phyloP scores from a whole-genome alignment of 2,888 invertebrate genomes.

The Macrosoma leucophasiata region DNA sequence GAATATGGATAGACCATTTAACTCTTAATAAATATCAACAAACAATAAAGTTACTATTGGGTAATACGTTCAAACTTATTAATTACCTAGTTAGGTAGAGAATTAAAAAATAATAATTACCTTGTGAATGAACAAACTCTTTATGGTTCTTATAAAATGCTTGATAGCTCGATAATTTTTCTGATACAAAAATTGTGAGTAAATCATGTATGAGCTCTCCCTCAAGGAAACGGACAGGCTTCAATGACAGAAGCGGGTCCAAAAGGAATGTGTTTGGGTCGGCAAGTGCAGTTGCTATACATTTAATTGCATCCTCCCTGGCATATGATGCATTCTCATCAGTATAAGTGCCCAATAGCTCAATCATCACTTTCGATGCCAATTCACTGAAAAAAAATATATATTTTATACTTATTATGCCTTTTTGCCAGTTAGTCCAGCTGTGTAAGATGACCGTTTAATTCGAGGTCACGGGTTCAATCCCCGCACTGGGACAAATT shows the following conservation, averaged over 20 bases:
- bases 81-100: not conserved
- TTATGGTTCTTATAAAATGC: slow-evolving; percentile 94
- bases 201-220: slow-evolving; percentile 96
- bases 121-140: slow-evolving; percentile 89
- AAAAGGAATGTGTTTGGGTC: slow-evolving; percentile 97
- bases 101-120: slow-evolving; percentile 36
- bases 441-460: too few species aligned
- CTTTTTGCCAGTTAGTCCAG: too few species aligned
- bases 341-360: slow-evolving; percentile 96
- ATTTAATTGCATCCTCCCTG: slow-evolving; percentile 96
- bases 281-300: slow-evolving; percentile 95
- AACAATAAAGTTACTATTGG: not conserved
- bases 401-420: too few species aligned
- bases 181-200: slow-evolving; percentile 95
- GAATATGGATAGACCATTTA: too few species aligned
- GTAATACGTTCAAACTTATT: not conserved
- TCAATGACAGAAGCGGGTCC: slow-evolving; percentile 93
- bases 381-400: slow-evolving; percentile 80
- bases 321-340: slow-evolving; percentile 98
- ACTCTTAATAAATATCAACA: slow-evolving; percentile 1
- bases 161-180: slow-evolving; percentile 93
- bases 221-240: slow-evolving; percentile 96
- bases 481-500: too few species aligned
- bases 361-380: slow-evolving; percentile 97
- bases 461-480: too few species aligned